phyloP scores from a whole-genome alignment of 2,113 vertebrate species.

The Sporophila hypoxantha region DNA sequence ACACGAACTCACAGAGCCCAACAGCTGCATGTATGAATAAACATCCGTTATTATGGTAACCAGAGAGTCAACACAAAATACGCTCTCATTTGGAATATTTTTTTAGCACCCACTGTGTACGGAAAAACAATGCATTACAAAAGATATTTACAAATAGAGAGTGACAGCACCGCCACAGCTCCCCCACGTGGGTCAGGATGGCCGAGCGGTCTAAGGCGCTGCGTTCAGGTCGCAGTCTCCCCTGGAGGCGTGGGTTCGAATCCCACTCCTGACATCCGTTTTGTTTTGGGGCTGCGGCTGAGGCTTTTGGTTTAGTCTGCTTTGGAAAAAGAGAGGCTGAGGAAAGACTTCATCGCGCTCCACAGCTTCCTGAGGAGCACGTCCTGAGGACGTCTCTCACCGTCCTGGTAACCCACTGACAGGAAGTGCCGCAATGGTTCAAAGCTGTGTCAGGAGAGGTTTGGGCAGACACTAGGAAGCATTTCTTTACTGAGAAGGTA shows the following conservation, averaged over 20 bases:
- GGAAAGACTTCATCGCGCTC: rapidly evolving
- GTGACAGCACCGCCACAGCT: rapidly evolving
- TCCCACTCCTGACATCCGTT: not conserved
- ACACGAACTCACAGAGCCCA: not conserved
- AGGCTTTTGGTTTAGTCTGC: rapidly evolving
- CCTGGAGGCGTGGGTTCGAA: constrained; percentile 70
- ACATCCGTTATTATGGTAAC: not conserved
- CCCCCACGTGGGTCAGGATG: not conserved
- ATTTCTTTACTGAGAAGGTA: not conserved
- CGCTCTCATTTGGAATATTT: not conserved
- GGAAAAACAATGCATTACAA: rapidly evolving
- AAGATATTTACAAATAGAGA: rapidly evolving
- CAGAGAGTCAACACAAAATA: not conserved
- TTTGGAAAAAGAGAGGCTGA: rapidly evolving
- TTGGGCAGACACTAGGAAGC: rapidly evolving
- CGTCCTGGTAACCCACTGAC: rapidly evolving
- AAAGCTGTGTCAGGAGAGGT: rapidly evolving
- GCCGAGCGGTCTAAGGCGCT: constrained; percentile 78
- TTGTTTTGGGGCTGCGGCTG: rapidly evolving
- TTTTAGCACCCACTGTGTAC: rapidly evolving
- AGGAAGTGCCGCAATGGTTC: rapidly evolving
- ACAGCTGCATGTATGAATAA: not conserved
- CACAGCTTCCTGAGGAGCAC: not conserved
- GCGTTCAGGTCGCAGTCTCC: constrained; percentile 75
- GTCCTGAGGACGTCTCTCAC: no score